phyloP scores from a whole-genome alignment of 2,888 invertebrate genomes.

The Leucoma salicis region DNA sequence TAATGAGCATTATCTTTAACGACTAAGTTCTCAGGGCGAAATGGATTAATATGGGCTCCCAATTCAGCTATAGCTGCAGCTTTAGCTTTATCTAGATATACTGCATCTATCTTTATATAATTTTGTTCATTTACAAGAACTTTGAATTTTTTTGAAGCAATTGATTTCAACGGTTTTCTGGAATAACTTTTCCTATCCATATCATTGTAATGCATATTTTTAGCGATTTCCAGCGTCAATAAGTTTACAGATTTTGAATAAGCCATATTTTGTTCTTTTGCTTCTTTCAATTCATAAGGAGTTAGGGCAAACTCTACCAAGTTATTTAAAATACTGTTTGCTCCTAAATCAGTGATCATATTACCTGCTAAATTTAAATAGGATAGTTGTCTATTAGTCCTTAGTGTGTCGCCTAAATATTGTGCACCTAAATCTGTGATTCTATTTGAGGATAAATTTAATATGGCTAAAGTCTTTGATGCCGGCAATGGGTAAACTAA shows the following conservation, averaged over 20 bases:
- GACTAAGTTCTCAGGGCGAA: slow-evolving; percentile 28
- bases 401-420: slow-evolving; percentile 45
- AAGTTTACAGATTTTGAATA: slow-evolving; percentile 42
- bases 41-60: slow-evolving; percentile 46
- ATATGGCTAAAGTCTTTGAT: slow-evolving; percentile 38
- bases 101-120: background rate
- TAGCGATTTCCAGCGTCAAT: background rate
- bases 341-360: slow-evolving; percentile 50
- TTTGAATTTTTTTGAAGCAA: background rate
- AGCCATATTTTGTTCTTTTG: slow-evolving; percentile 29
- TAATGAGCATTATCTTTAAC: slow-evolving; percentile 29
- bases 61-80: slow-evolving; percentile 40
- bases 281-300: slow-evolving; percentile 37
- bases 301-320: slow-evolving; percentile 27
- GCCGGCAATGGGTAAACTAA: slow-evolving; percentile 31
- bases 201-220: background rate
- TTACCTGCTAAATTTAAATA: slow-evolving; percentile 61
- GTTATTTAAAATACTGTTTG: slow-evolving; percentile 39
- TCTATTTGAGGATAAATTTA: slow-evolving; percentile 59
- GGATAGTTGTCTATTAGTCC: slow-evolving; percentile 57
- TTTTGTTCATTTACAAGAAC: slow-evolving; percentile 14
- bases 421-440: slow-evolving; percentile 55
- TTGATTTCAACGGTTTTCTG: background rate
- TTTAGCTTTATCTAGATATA: background rate
- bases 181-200: background rate